These are phyloP conservation scores for Sula dactylatra DNA, from an alignment of 2,113 vertebrate species.

Conservation along the genomic window DNA sequence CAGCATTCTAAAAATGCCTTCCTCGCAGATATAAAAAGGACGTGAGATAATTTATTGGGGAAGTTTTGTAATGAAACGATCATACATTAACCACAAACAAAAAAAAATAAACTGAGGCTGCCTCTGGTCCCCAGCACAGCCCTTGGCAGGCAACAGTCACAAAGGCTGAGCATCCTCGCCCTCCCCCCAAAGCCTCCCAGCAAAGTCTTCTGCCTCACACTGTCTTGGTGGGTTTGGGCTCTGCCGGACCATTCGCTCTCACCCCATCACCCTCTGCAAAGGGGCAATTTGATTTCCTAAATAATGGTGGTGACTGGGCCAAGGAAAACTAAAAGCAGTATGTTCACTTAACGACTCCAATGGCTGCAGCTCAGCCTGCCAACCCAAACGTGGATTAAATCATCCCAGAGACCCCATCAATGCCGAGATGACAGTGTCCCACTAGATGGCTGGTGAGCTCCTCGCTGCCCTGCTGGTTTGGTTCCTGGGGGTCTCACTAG, in stretches of 20 bases:
- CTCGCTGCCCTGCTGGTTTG: background rate
- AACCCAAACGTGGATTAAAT: constrained; percentile 9
- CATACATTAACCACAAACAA: constrained; percentile 41
- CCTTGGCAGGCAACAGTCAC: background rate
- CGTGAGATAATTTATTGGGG: constrained; percentile 43
- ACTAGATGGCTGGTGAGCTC: background rate
- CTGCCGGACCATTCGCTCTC: background rate
- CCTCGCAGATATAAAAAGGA: constrained; percentile 57
- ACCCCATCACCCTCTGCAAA: background rate
- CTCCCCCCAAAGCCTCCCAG: background rate
- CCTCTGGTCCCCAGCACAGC: constrained; percentile 2
- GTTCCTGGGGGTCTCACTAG: background rate
- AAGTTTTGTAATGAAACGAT: constrained; percentile 51
- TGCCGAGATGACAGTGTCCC: background rate
- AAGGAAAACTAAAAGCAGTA: constrained; percentile 61
- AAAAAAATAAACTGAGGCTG: background rate
- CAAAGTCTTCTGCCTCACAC: background rate
- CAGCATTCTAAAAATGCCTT: constrained; percentile 59
- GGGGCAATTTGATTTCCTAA: constrained; percentile 51
- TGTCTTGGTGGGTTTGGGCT: background rate
- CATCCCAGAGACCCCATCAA: constrained; percentile 11
- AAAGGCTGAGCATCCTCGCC: background rate
- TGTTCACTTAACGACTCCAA: constrained; percentile 9
- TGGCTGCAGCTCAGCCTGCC: constrained; percentile 11
- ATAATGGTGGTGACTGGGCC: constrained; percentile 30